phyloP scores from a whole-genome alignment of 1,140 invertebrate species.

The Dreissena rostriformis region DNA sequence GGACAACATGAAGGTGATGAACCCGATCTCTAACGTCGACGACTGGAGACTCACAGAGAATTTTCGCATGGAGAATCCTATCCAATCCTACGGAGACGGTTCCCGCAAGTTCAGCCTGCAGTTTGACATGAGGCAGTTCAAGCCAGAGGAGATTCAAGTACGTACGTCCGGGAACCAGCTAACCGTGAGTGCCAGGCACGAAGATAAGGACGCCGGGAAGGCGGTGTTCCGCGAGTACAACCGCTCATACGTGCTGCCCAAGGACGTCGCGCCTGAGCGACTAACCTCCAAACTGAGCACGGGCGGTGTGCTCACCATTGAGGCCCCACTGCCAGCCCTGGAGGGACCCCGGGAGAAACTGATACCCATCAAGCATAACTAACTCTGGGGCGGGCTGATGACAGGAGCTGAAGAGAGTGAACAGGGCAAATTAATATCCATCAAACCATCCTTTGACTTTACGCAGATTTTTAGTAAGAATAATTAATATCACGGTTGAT shows the following conservation, averaged over 20 bases:
- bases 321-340: slow-evolving; percentile 80
- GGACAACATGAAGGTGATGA: slow-evolving; percentile 45
- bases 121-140: slow-evolving; percentile 92
- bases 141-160: slow-evolving; percentile 93
- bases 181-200: slow-evolving; percentile 91
- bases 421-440: too few species aligned
- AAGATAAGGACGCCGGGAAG: slow-evolving; percentile 89
- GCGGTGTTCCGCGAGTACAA: slow-evolving; percentile 88
- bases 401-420: too few species aligned
- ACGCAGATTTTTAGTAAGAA: too few species aligned
- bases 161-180: slow-evolving; percentile 92
- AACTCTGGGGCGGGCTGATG: background rate
- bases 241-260: slow-evolving; percentile 79
- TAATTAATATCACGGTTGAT: too few species aligned
- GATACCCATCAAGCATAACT: slow-evolving; percentile 65
- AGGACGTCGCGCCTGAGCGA: slow-evolving; percentile 76
- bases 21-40: slow-evolving; percentile 50
- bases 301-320: slow-evolving; percentile 81
- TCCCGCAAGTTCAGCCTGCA: slow-evolving; percentile 76
- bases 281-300: slow-evolving; percentile 76
- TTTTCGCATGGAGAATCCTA: slow-evolving; percentile 74
- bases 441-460: too few species aligned
- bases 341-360: slow-evolving; percentile 58
- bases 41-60: slow-evolving; percentile 72
- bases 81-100: slow-evolving; percentile 65